phyloP scores from a whole-genome alignment of 30 jellyfish, hydroid and myxozoan genomes.

The Aurelia aurita region DNA sequence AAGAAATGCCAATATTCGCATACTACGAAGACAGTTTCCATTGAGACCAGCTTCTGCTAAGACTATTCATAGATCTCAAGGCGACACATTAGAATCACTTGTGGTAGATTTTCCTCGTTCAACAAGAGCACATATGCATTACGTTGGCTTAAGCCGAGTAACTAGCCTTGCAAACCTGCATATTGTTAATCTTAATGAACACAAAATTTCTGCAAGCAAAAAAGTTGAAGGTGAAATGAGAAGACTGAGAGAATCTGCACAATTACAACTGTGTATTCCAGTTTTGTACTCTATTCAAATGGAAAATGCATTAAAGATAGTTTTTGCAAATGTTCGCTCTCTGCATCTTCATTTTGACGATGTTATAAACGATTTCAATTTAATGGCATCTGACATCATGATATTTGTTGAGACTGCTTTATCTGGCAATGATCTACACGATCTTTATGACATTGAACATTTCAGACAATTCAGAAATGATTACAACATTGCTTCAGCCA shows the following conservation, averaged over 20 bases:
- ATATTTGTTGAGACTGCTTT: slow-evolving; percentile 25
- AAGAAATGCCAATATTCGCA: too few relatives aligned
- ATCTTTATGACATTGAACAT: background rate
- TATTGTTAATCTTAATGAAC: background rate
- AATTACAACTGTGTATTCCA: background rate
- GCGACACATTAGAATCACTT: background rate
- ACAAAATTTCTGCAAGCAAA: background rate
- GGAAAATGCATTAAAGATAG: background rate
- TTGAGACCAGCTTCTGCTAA: too few relatives aligned
- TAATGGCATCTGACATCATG: slow-evolving; percentile 11
- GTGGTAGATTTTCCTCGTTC: background rate
- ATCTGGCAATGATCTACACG: background rate
- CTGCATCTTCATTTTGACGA: background rate
- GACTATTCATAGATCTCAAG: too few relatives aligned
- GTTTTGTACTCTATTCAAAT: background rate
- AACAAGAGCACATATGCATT: background rate
- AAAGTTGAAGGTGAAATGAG: slow-evolving; percentile 1
- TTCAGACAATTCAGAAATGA: slow-evolving; percentile 19
- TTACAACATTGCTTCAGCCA: background rate
- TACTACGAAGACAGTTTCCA: too few relatives aligned
- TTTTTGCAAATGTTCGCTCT: slow-evolving; percentile 15
- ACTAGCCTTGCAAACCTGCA: too few relatives aligned
- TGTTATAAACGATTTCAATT: slow-evolving; percentile 6
- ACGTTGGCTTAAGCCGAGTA: too few relatives aligned
- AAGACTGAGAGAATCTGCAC: background rate